A percentile compares a stretch with the other conserved stretches of the same genome.
Evolutionary conservation across 2,797 vertebrate species (phyloP).

Genomic region (Characodon lateralis): DNA sequence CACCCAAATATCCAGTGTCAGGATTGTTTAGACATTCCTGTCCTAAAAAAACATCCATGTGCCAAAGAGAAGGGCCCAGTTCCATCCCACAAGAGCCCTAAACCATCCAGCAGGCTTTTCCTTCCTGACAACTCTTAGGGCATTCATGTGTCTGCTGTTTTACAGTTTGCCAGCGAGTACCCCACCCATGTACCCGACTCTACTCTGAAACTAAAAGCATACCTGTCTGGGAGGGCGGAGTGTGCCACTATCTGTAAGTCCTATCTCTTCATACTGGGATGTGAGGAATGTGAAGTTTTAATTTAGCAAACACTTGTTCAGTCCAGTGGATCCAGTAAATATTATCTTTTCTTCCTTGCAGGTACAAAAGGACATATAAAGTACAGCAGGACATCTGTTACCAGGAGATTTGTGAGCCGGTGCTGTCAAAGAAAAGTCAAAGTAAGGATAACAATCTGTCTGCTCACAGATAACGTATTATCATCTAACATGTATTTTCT

Average conservation of each 20-base stretch:
- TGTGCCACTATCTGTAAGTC: constrained; percentile 95
- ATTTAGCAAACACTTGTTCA: background rate
- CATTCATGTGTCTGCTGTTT: constrained; percentile 41
- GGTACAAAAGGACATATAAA: constrained; percentile 92
- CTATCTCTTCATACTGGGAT: constrained; percentile 1
- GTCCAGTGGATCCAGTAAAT: background rate
- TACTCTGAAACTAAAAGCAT: constrained; percentile 94
- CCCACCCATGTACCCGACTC: constrained; percentile 91
- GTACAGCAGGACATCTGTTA: constrained; percentile 92
- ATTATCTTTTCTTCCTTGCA: constrained; percentile 63
- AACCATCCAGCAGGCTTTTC: constrained; percentile 47
- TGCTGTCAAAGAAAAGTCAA: constrained; percentile 68
- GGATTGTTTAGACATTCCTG: constrained; percentile 75
- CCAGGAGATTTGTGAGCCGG: constrained; percentile 89
- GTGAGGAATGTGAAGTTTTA: background rate
- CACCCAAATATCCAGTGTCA: constrained; percentile 64
- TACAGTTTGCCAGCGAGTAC: constrained; percentile 91
- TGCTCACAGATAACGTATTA: constrained; percentile 1
- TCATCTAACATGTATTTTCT: background rate
- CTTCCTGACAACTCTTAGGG: constrained; percentile 10
- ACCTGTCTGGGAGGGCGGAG: constrained; percentile 91
- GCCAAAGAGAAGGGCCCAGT: constrained; percentile 34
- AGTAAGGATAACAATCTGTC: constrained; percentile 75
- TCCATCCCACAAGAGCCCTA: constrained; percentile 44
- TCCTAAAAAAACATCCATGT: constrained; percentile 66